Percentiles rank a stretch among this genome's conserved stretches.
phyloP scores from a whole-genome alignment of 64 coral and sea anemone species.

The Pachyseris speciosa region DNA sequence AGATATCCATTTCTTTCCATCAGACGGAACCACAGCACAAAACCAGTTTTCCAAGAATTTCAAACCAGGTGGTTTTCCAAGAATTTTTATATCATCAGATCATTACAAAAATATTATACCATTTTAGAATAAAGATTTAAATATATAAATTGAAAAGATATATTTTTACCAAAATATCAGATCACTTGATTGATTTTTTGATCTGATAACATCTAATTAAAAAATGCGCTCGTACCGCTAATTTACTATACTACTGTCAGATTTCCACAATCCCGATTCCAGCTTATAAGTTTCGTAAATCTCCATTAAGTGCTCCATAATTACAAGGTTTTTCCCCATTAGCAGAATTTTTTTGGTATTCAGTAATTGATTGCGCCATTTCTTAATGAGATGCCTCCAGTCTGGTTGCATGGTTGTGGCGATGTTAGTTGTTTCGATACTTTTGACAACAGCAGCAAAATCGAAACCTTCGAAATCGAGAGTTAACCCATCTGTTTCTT shows the following conservation, averaged over 20 bases:
- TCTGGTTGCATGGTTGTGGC: conserved; percentile 12
- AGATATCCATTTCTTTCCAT: too few species aligned
- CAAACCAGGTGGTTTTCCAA: too few species aligned
- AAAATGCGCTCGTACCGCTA: too few species aligned
- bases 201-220: neutral
- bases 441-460: neutral
- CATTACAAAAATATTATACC: too few species aligned
- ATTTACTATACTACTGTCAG: too few species aligned
- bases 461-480: neutral
- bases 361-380: conserved; percentile 70
- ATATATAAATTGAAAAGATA: too few species aligned
- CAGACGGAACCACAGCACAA: too few species aligned
- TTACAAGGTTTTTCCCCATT: conserved; percentile 27
- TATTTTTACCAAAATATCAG: too few species aligned
- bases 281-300: conserved; percentile 32
- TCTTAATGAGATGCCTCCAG: conserved; percentile 64
- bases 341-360: conserved; percentile 33
- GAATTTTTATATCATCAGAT: too few species aligned
- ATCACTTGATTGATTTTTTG: too few species aligned
- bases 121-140: too few species aligned
- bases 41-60: too few species aligned
- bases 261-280: conserved; percentile 13
- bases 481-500: neutral
- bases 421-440: neutral
- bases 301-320: conserved; percentile 51